These are phyloP conservation scores for Amblyopsis rosae DNA, from an alignment of 2,113 vertebrate species.

Conservation along the genomic window DNA sequence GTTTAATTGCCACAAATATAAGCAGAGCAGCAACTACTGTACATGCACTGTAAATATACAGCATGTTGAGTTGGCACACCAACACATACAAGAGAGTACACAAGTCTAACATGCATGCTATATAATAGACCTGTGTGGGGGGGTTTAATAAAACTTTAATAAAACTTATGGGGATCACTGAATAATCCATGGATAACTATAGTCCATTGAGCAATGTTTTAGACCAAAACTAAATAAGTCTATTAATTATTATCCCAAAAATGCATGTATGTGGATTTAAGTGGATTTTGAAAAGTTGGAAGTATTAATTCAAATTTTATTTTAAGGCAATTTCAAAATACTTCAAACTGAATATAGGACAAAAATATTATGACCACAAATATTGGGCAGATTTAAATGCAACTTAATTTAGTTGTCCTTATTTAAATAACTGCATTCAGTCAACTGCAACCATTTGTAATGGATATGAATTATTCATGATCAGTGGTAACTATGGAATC, in stretches of 20 bases:
- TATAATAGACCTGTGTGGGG: background rate
- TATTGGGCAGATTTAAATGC: background rate
- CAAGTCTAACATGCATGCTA: background rate
- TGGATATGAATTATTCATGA: constrained; percentile 26
- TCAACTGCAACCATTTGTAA: constrained; percentile 5
- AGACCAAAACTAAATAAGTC: too few species aligned
- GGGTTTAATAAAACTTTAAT: background rate
- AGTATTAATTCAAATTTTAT: background rate
- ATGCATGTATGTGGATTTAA: too few species aligned
- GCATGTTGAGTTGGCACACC: background rate
- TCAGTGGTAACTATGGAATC: background rate
- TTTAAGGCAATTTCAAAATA: background rate
- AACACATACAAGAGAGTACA: background rate
- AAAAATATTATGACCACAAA: background rate
- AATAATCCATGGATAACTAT: too few species aligned
- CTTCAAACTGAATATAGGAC: too few species aligned
- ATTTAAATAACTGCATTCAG: background rate
- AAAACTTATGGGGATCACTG: too few species aligned
- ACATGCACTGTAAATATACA: background rate
- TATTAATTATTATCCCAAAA: too few species aligned
- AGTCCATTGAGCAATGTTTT: too few species aligned
- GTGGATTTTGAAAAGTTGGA: too few species aligned
- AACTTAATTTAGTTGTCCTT: too few species aligned
- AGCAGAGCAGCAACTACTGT: too few species aligned
- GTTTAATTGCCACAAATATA: too few species aligned